Evolutionary conservation across 1,140 invertebrate genomes (phyloP).

Genomic region (Aplysia californica): DNA sequence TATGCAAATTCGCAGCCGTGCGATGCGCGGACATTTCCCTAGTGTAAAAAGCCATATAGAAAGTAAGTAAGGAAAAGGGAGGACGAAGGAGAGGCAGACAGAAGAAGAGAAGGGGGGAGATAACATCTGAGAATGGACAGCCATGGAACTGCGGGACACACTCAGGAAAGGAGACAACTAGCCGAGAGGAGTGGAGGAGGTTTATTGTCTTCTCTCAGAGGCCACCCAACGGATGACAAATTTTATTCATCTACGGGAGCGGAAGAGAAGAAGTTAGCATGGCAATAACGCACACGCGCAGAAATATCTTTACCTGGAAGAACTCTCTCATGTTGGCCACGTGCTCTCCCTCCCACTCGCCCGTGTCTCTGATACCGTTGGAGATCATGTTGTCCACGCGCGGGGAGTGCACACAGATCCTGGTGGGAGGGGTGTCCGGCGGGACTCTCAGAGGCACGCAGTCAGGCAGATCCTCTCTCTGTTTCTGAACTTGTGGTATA

Average conservation of each 20-base stretch:
- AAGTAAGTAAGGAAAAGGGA: neutral
- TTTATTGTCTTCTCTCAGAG: too few species aligned
- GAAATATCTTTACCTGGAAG: constrained; percentile 7
- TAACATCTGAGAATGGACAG: too few species aligned
- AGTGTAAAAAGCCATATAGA: too few species aligned
- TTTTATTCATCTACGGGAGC: too few species aligned
- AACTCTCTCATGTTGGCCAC: constrained; percentile 33
- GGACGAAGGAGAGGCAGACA: neutral
- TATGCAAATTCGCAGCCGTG: too few species aligned
- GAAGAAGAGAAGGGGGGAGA: neutral
- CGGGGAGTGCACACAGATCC: constrained; percentile 44
- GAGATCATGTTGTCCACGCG: constrained; percentile 42
- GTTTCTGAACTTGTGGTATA: neutral
- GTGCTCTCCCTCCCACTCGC: constrained; percentile 42
- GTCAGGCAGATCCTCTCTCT: neutral
- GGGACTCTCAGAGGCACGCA: constrained; percentile 1
- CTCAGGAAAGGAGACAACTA: too few species aligned
- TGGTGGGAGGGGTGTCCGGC: neutral
- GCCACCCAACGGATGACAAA: too few species aligned
- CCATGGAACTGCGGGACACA: too few species aligned
- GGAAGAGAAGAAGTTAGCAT: too few species aligned
- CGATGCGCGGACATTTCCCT: too few species aligned
- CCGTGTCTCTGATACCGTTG: constrained; percentile 31
- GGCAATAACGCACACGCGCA: too few species aligned
- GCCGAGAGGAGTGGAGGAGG: too few species aligned